A percentile compares a stretch with the other conserved stretches of the same genome.
phyloP scores from a whole-genome alignment of 2,888 invertebrate genomes.

The Venustoraphidia nigricollis region DNA sequence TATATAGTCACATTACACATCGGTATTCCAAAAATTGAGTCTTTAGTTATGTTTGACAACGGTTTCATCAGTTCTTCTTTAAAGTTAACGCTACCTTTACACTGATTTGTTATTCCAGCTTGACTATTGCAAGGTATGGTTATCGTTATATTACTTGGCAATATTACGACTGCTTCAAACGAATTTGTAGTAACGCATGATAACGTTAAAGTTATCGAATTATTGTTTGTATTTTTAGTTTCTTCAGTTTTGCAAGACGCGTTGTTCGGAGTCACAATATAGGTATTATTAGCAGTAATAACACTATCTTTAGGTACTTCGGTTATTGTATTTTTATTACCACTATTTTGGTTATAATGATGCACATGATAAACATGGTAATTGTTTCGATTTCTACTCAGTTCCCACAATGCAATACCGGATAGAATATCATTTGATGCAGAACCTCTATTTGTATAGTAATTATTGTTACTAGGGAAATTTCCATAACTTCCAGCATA shows the following conservation, averaged over 20 bases:
- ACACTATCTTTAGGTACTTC: background rate
- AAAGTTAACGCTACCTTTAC: too few species aligned
- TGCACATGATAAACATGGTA: constrained; percentile 1
- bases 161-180: constrained; percentile 3
- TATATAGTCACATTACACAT: too few species aligned
- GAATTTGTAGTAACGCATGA: constrained; percentile 1
- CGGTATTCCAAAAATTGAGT: too few species aligned
- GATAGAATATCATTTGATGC: background rate
- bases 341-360: too few species aligned
- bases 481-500: too few species aligned
- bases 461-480: too few species aligned
- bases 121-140: background rate
- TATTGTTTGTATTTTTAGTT: constrained; percentile 1
- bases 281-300: constrained; percentile 1
- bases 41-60: too few species aligned
- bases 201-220: background rate
- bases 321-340: too few species aligned
- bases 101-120: too few species aligned
- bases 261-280: constrained; percentile 5
- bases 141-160: constrained; percentile 3
- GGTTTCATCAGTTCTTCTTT: too few species aligned
- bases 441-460: too few species aligned
- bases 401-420: constrained; percentile 4
- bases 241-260: background rate
- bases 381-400: constrained; percentile 3